A percentile compares a stretch with the other conserved stretches of the same genome.
Evolutionary conservation across 1,140 invertebrate genomes (phyloP).

Genomic region (Temnothorax curvispinosus): DNA sequence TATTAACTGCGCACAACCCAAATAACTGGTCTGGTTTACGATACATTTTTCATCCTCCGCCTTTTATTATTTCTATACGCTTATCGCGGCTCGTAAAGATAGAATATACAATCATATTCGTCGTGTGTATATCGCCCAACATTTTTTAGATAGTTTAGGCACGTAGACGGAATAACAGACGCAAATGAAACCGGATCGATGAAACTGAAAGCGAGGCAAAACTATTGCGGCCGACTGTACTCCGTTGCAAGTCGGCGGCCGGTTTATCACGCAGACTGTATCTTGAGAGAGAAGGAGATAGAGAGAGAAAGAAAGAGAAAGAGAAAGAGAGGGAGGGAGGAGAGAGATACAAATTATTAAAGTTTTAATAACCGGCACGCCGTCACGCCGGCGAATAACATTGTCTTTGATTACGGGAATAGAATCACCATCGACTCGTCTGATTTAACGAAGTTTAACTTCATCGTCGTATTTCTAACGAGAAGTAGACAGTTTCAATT

Average conservation of each 20-base stretch:
- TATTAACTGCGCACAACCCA: neutral
- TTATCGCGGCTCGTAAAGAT: neutral
- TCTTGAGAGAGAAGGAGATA: conserved; percentile 7
- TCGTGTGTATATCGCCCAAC: conserved; percentile 33
- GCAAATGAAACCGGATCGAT: conserved; percentile 56
- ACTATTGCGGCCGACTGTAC: conserved; percentile 65
- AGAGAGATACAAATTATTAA: conserved; percentile 78
- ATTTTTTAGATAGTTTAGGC: conserved; percentile 53
- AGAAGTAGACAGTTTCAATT: conserved; percentile 54
- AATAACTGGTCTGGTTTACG: neutral
- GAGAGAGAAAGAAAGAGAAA: neutral
- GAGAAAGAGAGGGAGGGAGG: neutral
- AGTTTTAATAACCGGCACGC: conserved; percentile 77
- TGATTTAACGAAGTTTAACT: conserved; percentile 53
- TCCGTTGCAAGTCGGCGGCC: neutral
- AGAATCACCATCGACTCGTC: conserved; percentile 59
- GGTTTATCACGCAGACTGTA: conserved; percentile 70
- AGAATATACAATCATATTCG: conserved; percentile 25
- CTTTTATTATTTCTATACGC: neutral
- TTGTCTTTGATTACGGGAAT: conserved; percentile 68
- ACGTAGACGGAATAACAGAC: conserved; percentile 18
- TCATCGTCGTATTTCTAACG: conserved; percentile 47
- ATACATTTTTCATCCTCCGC: neutral
- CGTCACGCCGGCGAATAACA: conserved; percentile 61
- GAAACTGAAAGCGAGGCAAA: neutral